Evolutionary conservation across 2,113 vertebrate genomes (phyloP), one percentile per base, ranked within the genome.

Genomic region (Willisornis vidua): DNA sequence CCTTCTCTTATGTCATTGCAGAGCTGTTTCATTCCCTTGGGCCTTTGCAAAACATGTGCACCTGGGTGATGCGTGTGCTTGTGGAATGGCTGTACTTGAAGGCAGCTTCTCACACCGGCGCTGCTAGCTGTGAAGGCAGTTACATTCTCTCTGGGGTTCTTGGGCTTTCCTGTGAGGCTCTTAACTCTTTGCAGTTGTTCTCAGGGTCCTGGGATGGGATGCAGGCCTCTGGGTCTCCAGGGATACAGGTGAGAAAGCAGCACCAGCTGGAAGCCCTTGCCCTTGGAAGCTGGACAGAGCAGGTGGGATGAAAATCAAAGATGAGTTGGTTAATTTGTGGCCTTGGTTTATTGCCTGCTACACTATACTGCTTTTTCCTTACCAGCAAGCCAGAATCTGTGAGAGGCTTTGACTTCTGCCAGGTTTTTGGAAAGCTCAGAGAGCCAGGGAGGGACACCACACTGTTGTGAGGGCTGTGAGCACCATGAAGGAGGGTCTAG

Each of bases 21-120:
- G 92, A 91, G 82, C 57, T 90, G 68, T 90, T 84, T 93, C 37
- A 77, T 63, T 96, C 94, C 94, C 92, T 90, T 94, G 93, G 85
- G 94, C 87, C 72, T 83, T 90, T 78, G 43, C 55, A 93, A 92
- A 87, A 91, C 82, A 88, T 63, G 81, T 84, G 85, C 85, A 96
- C 93, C 95, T 96, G 90, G 78, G 75, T 95, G 88, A 95, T 31
- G 85, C 39, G 0, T 61, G 72, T 72, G 91, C 93, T 71, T 74
- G 59, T 67, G 81, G 67, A 70, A 92, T 59, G 81, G 33, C 89
- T 85, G 62, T 39, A 58, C 39, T 43, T 65, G 59, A 85, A 87
- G 39, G 52, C 87, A 77, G 63, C 71, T 67, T 83, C 71, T 90
- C 81, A 75, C 9, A 17, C 41, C 2, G 2, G 82, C 68, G 29